Evolutionary conservation across 2,888 invertebrate genomes (phyloP).

Genomic region (Smittia aterrima): DNA sequence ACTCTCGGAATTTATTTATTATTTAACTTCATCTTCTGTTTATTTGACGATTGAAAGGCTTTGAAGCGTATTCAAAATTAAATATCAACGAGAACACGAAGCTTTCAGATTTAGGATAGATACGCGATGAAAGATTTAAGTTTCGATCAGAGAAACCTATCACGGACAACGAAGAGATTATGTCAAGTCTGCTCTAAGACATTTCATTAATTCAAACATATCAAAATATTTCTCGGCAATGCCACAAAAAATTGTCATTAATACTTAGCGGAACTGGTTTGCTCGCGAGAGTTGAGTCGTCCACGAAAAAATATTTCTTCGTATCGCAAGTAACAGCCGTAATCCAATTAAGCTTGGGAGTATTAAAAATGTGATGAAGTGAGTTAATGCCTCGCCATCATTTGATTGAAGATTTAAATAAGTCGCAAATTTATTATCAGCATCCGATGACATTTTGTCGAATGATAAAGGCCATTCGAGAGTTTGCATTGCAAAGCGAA

Average conservation of each 20-base stretch:
- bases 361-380: constrained; percentile 24
- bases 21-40: background rate
- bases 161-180: constrained; percentile 15
- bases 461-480: no score
- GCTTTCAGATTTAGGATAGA: background rate
- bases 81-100: background rate
- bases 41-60: background rate
- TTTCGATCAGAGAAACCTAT: constrained; percentile 6
- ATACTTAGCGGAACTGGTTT: constrained; percentile 32
- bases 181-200: constrained; percentile 16
- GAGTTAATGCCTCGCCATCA: constrained; percentile 4
- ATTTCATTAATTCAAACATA: constrained; percentile 29
- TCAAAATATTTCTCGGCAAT: constrained; percentile 37
- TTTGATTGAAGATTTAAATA: no score
- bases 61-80: background rate
- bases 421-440: no score
- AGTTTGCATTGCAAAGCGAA: no score
- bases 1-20: background rate
- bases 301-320: no score
- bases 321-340: background rate
- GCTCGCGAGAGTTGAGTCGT: background rate
- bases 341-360: constrained; percentile 31
- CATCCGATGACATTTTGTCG: no score
- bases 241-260: constrained; percentile 40
- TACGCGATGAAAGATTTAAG: constrained; percentile 24